Conservation (phyloP, 1,140 invertebrate species). For the Papilio glaucus region DNA sequence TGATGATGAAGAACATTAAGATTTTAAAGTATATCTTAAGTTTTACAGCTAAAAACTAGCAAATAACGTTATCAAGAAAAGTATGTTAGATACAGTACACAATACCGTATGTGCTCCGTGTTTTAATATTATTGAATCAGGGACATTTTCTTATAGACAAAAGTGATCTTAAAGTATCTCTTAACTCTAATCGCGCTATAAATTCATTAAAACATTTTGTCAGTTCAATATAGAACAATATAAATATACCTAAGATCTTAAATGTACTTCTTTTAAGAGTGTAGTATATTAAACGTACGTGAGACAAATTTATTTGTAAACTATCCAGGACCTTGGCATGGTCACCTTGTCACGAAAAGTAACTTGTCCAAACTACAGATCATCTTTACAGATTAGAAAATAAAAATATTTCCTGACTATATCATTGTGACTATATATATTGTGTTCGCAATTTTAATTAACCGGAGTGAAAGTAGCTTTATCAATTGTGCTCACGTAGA, state of each 20-base stretch:
- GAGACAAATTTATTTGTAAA: background rate
- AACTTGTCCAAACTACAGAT: slow-evolving; percentile 9
- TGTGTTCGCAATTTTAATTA: background rate
- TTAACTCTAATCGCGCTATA: background rate
- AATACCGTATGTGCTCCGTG: too few relatives aligned
- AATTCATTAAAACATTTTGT: background rate
- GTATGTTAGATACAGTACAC: too few relatives aligned
- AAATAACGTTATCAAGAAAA: too few relatives aligned
- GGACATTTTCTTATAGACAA: background rate
- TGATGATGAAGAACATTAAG: too few relatives aligned
- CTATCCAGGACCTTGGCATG: background rate
- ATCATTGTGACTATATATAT: too few relatives aligned
- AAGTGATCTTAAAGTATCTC: slow-evolving; percentile 27
- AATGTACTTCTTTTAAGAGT: slow-evolving; percentile 11
- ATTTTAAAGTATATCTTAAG: too few relatives aligned
- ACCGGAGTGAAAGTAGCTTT: background rate
- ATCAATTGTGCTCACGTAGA: too few relatives aligned
- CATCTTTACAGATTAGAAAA: background rate
- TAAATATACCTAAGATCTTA: slow-evolving; percentile 18
- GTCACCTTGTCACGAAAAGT: background rate
- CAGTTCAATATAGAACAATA: slow-evolving; percentile 19
- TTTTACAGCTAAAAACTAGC: too few relatives aligned
- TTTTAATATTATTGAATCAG: too few relatives aligned
- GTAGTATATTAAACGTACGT: background rate
- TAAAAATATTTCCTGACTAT: background rate